A percentile compares a stretch with the other conserved stretches of the same genome.
These are phyloP conservation scores for Semibalanus balanoides DNA, from an alignment of 1,140 invertebrate genomes.

Conservation along the genomic window DNA sequence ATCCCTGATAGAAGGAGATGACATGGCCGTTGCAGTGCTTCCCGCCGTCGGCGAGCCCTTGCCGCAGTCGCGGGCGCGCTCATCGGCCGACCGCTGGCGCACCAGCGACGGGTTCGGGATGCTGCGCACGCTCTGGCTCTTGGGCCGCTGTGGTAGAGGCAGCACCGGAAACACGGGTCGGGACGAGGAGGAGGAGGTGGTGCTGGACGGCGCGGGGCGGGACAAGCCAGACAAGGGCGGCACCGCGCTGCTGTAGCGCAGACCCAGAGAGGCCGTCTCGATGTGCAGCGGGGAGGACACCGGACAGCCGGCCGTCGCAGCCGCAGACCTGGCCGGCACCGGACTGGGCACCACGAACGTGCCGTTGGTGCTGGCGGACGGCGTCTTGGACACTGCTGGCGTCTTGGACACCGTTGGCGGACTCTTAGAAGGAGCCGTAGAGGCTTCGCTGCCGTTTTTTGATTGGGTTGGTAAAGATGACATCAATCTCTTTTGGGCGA, in stretches of 20 bases:
- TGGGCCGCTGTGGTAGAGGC: not conserved
- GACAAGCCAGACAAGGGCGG: not conserved
- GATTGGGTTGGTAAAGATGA: not conserved
- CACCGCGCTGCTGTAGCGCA: not conserved
- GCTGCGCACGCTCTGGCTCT: not conserved
- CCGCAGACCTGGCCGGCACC: not conserved
- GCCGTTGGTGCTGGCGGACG: not conserved
- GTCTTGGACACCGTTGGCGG: not conserved
- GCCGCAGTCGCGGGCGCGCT: not conserved
- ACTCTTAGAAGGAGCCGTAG: not conserved
- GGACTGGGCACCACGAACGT: not conserved
- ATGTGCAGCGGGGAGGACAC: not conserved
- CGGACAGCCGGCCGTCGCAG: too few species aligned
- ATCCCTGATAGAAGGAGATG: not conserved
- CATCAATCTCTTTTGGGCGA: not conserved
- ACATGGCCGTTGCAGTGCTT: not conserved
- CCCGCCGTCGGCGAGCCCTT: not conserved
- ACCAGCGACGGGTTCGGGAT: not conserved
- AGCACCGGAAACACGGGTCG: not conserved
- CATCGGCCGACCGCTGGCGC: not conserved
- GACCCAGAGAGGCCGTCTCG: not conserved
- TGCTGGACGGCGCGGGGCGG: not conserved
- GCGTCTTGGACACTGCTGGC: too few species aligned
- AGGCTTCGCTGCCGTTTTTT: not conserved
- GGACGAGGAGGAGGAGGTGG: too few species aligned